Base-by-base conservation (phyloP, 2,113 vertebrate genomes). In the Dicaeum eximium region DNA sequence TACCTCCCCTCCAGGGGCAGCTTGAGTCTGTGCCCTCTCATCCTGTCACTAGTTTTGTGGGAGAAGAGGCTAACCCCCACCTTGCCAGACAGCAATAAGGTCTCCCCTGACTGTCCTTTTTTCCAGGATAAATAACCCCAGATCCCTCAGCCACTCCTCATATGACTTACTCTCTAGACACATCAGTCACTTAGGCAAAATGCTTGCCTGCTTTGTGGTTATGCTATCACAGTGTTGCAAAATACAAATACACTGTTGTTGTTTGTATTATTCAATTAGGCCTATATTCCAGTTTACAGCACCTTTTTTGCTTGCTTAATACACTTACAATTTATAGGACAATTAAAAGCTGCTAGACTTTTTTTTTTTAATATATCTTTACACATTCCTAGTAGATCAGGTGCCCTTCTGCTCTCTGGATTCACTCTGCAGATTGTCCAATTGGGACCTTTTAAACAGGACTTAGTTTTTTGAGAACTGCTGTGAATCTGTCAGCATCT, bases 71-170 rank as follows among this genome's bases (percentile, higher is more conserved):
- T 6, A 15, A 38, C 8, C 2, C 23, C 10, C n/a, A 38, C 13
- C 10, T n/a, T 62, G 13, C 19, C 11, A 77, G 22, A 38, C 9
- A 60, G 23, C 20, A 51, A 9, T 15, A 45, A 3, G 7, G 45
- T 60, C 15, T 8, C 11, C 27, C 22, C 27, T 27, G 27, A 37
- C 6, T 11, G 22, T 51, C 15, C 27, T 60, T 45, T 77, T 19
- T 51, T 45, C 33, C 62, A 33, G 8, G 7, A 5, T 37, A 51
- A 58, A 44, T 4, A 22, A 22, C 10, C 14, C 22, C 42, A 74
- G 4, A 3, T 50, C 8, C 44, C 13, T 57, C 35, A 23, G 5
- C 16, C 1, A 0, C 10, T 56, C 5, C 24, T 65, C 16, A 17
- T 31, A 35, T 30, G 10, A 42, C 5, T 38, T 47, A 24, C 13